Base-by-base conservation (phyloP, 2,797 vertebrate species). In the Erithacus rubecula region DNA sequence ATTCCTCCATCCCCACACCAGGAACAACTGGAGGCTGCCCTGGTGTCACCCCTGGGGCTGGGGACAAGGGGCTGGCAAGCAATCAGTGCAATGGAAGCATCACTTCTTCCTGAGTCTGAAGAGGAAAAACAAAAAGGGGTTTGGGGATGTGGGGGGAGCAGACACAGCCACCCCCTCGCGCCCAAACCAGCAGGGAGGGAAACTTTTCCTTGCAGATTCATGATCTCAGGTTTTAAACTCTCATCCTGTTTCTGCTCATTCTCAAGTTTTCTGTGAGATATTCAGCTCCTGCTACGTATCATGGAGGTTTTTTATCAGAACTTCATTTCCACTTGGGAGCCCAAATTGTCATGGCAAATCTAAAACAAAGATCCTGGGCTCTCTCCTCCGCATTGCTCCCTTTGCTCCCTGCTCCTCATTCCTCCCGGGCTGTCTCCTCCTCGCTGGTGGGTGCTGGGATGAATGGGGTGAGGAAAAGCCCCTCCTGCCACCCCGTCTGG, bases 111-210 rank as follows among this genome's bases (percentile, higher is more conserved):
- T 2, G 3, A 41, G 21, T 23, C 21, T 68, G 65, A 43, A n/a
- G 7, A 3, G 26, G 56, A 15, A 36, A 59, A n/a, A 26, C 12
- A 22, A 55, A 11, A 11, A 2, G 1, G 19, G 1, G 2, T 78
- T 71, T 27, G 49, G 44, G 27, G 17, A 14, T 0, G 6, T 9
- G 44, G 10, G 8, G 75, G 64, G 13, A 27, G 17, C 27, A 34
- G 29, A n/a, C 55, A 32, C 5, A 65, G 85, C 27, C 72, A 83
- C 4, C 11, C 49, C 63, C n/a, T 41, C 2, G 1, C 0, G 4
- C 21, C 20, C 4, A 1, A 11, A 29, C 56, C 56, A 29, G 4
- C 13, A 22, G n/a, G 41, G 64, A 91, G 65, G 69, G 37, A 37
- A 37, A 41, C 39, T 41, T 41, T 41, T 15, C 39, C 39, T 41